These are phyloP conservation scores for Hippoglossus stenolepis DNA, from an alignment of 2,113 vertebrate species.

Conservation along the genomic window DNA sequence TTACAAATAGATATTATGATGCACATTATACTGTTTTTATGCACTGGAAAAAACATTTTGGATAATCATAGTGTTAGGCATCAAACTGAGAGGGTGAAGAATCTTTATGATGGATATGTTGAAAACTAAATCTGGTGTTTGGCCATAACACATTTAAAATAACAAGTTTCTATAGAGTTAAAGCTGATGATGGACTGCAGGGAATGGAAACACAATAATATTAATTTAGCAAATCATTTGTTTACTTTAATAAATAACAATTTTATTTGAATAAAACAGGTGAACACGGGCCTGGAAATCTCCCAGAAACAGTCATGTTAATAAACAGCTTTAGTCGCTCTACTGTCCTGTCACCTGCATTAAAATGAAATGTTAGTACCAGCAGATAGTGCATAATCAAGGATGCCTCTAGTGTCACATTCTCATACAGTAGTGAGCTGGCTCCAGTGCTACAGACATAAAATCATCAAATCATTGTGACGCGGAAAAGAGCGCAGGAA, in stretches of 20 bases:
- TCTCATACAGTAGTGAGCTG: constrained; percentile 19
- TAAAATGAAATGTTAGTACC: constrained; percentile 33
- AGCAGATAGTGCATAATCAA: constrained; percentile 24
- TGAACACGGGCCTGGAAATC: constrained; percentile 10
- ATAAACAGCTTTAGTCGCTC: constrained; percentile 14
- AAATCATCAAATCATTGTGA: constrained; percentile 1
- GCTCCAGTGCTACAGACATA: constrained; percentile 43
- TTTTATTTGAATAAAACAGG: constrained; percentile 28
- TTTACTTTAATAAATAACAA: constrained; percentile 59
- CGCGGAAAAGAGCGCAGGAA: neutral
- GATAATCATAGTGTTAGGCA: neutral
- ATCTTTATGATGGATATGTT: neutral
- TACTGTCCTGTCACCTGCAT: neutral
- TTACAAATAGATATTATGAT: neutral
- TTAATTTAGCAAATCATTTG: neutral
- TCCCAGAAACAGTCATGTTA: neutral
- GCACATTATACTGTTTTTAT: constrained; percentile 5
- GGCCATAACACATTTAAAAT: constrained; percentile 2
- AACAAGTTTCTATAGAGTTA: neutral
- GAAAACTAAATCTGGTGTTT: neutral
- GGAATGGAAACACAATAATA: neutral
- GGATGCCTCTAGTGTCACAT: constrained; percentile 31
- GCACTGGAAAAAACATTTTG: neutral
- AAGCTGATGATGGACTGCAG: neutral
- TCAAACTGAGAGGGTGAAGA: neutral